A percentile compares a stretch with the other conserved stretches of the same genome.
Conservation (phyloP, 2,797 vertebrate species). For the Lacerta bilineata region DNA sequence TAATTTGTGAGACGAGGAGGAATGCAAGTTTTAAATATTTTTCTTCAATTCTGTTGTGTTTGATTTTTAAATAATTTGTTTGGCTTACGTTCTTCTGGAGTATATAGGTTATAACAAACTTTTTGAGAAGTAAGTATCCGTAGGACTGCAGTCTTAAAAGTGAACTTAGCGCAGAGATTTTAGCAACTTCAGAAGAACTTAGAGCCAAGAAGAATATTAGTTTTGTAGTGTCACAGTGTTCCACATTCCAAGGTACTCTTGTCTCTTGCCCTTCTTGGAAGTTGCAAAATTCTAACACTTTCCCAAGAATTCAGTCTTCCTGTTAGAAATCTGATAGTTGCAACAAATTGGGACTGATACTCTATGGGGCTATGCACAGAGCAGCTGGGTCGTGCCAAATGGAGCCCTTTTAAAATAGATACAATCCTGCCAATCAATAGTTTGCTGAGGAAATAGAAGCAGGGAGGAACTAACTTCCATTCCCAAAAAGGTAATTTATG, state of each 20-base stretch:
- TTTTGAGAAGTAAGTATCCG: background rate
- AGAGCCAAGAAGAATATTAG: background rate
- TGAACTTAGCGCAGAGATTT: background rate
- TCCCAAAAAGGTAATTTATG: background rate
- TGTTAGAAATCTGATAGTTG: background rate
- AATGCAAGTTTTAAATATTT: background rate
- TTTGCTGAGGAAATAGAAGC: background rate
- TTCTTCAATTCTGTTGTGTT: background rate
- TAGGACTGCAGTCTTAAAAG: background rate
- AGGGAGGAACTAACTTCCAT: background rate
- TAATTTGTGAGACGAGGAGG: background rate
- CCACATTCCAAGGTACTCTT: too few relatives aligned
- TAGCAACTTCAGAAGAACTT: background rate
- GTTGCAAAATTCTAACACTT: background rate
- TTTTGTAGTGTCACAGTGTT: background rate
- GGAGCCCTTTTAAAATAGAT: too few relatives aligned
- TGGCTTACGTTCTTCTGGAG: background rate
- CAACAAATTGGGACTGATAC: background rate
- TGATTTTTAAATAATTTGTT: background rate
- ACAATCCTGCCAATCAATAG: background rate
- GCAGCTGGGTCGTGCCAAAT: too few relatives aligned
- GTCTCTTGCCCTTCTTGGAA: too few relatives aligned
- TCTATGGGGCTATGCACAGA: too few relatives aligned
- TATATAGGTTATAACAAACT: background rate
- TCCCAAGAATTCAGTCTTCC: background rate